Percentiles rank a stretch among this genome's conserved stretches.
Evolutionary conservation across 2,113 vertebrate genomes (phyloP).

Genomic region (Sander lucioperca): DNA sequence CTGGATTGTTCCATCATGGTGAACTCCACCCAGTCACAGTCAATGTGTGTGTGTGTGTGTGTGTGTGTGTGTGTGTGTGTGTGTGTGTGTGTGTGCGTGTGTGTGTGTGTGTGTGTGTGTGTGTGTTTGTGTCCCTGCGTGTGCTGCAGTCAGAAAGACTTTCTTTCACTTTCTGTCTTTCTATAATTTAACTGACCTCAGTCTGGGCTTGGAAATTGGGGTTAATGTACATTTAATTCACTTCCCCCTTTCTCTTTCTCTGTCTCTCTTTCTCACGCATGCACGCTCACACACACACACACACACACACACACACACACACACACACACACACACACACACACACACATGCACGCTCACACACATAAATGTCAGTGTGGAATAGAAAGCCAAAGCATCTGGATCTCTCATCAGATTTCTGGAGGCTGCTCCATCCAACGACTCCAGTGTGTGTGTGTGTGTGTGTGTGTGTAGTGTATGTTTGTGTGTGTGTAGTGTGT

Average conservation of each 20-base stretch:
- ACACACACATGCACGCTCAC: too few species aligned
- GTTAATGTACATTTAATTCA: constrained; percentile 51
- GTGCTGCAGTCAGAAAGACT: background rate
- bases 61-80: background rate
- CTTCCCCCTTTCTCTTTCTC: background rate
- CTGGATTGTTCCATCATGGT: too few species aligned
- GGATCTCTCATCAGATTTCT: constrained; percentile 67
- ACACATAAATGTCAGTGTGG: background rate
- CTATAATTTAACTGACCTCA: constrained; percentile 38
- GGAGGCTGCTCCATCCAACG: constrained; percentile 1
- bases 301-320: too few species aligned
- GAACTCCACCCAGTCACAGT: too few species aligned
- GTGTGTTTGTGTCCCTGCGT: background rate
- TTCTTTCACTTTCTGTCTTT: constrained; percentile 5
- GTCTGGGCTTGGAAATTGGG: constrained; percentile 9
- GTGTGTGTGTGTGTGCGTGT: background rate
- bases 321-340: too few species aligned
- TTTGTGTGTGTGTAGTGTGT: too few species aligned
- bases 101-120: background rate
- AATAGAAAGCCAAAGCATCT: constrained; percentile 71
- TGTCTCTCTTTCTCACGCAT: too few species aligned
- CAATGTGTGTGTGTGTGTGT: too few species aligned
- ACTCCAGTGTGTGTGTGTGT: too few species aligned
- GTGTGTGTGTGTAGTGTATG: too few species aligned
- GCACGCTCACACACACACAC: too few species aligned